Percentiles rank a stretch among this genome's conserved stretches.
Conservation (phyloP, 2,888 invertebrate genomes). For the Abrostola tripartita region DNA sequence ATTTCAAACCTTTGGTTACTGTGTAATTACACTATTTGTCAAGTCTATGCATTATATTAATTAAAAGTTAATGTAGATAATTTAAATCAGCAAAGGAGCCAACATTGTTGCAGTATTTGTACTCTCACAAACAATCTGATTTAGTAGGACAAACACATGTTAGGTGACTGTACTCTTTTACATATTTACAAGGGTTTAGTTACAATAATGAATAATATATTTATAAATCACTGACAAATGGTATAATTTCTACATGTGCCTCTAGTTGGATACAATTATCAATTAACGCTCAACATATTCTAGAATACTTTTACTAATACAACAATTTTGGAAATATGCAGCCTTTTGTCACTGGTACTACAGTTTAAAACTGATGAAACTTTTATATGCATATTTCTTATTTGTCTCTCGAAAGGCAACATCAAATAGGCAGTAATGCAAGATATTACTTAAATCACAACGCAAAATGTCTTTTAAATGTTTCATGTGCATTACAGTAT, state of each 20-base stretch:
- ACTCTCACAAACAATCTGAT: background rate
- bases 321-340: constrained; percentile 36
- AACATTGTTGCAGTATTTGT: background rate
- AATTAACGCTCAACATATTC: constrained; percentile 26
- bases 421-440: constrained; percentile 12
- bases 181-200: background rate
- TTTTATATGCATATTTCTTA: constrained; percentile 33
- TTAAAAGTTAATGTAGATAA: background rate
- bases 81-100: too few relatives aligned
- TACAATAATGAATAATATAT: background rate
- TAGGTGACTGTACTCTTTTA: background rate
- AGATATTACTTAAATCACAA: constrained; percentile 33
- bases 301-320: constrained; percentile 35
- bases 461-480: constrained; percentile 35
- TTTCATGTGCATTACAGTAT: constrained; percentile 15
- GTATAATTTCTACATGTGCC: constrained; percentile 19
- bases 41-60: background rate
- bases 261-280: constrained; percentile 21
- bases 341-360: background rate
- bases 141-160: background rate
- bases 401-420: constrained; percentile 2
- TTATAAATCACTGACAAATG: constrained; percentile 25
- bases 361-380: background rate
- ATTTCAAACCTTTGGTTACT: constrained; percentile 9
- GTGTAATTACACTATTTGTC: constrained; percentile 33